Evolutionary conservation across 2,113 vertebrate species (phyloP).

Genomic region (Lagopus leucura): DNA sequence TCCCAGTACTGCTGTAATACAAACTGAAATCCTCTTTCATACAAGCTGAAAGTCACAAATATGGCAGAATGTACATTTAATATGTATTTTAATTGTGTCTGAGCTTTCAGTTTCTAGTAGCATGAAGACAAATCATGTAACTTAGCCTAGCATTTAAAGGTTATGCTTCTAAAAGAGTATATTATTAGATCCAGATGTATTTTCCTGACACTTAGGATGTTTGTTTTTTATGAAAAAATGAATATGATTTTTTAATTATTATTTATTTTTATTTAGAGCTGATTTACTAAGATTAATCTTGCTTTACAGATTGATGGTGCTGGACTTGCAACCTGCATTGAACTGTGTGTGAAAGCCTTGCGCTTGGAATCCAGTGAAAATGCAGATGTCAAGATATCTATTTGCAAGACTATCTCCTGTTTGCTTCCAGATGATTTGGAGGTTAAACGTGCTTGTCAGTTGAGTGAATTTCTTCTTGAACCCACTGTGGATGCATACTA

Average conservation of each 20-base stretch:
- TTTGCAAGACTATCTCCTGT: constrained; percentile 98
- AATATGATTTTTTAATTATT: not conserved
- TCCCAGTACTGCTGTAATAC: not conserved
- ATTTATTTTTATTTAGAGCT: not conserved
- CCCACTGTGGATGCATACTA: constrained; percentile 97
- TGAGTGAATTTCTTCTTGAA: constrained; percentile 95
- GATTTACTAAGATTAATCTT: constrained; percentile 44
- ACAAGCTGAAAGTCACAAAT: not conserved
- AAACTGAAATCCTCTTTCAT: not conserved
- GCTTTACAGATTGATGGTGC: constrained; percentile 84
- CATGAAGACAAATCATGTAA: not conserved
- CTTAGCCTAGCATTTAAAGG: not conserved
- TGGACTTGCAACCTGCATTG: constrained; percentile 92
- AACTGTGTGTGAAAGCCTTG: constrained; percentile 92
- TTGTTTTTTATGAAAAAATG: not conserved
- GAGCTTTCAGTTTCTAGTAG: not conserved
- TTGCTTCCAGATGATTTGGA: constrained; percentile 94
- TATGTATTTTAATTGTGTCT: not conserved
- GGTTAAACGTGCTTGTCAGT: constrained; percentile 95
- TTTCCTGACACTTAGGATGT: not conserved
- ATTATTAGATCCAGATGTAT: not conserved
- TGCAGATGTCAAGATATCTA: constrained; percentile 88
- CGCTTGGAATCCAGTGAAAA: constrained; percentile 89
- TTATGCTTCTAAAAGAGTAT: not conserved
- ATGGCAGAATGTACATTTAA: not conserved